A percentile compares a stretch with the other conserved stretches of the same genome.
These are phyloP conservation scores for Pempheris klunzingeri DNA, from an alignment of 2,797 vertebrate species.

Conservation along the genomic window DNA sequence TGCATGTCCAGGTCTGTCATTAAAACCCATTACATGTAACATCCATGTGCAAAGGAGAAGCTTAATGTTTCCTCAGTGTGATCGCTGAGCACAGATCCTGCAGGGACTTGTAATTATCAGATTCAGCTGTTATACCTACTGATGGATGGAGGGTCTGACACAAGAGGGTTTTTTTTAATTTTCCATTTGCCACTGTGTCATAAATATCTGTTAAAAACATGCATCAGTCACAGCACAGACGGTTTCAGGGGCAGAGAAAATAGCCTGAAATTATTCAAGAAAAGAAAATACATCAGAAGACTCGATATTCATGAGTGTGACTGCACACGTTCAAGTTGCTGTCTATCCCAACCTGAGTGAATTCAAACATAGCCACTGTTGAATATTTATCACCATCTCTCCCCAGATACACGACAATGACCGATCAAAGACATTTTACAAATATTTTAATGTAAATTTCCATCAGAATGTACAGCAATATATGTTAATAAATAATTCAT, in stretches of 20 bases:
- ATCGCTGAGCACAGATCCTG: background rate
- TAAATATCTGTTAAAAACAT: background rate
- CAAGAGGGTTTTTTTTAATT: too few species aligned
- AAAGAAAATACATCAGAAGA: background rate
- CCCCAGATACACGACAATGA: conserved; percentile 14
- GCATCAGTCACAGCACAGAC: background rate
- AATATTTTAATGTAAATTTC: conserved; percentile 84
- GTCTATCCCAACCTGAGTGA: background rate
- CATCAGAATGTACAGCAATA: conserved; percentile 81
- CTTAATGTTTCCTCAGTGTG: background rate
- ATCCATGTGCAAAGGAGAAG: background rate
- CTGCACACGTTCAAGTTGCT: background rate
- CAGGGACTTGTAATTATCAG: background rate
- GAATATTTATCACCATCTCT: background rate
- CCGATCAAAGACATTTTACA: conserved; percentile 64
- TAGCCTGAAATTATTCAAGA: background rate
- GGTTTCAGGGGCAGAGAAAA: background rate
- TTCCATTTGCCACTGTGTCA: conserved; percentile 1
- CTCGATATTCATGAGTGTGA: background rate
- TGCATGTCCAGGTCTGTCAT: conserved; percentile 2
- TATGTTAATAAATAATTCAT: conserved; percentile 85
- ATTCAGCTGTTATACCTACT: background rate
- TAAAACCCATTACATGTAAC: conserved; percentile 8
- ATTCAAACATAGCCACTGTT: background rate
- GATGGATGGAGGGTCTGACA: background rate